Conservation (phyloP, 1,140 invertebrate species). For the Drosophila takahashii region DNA sequence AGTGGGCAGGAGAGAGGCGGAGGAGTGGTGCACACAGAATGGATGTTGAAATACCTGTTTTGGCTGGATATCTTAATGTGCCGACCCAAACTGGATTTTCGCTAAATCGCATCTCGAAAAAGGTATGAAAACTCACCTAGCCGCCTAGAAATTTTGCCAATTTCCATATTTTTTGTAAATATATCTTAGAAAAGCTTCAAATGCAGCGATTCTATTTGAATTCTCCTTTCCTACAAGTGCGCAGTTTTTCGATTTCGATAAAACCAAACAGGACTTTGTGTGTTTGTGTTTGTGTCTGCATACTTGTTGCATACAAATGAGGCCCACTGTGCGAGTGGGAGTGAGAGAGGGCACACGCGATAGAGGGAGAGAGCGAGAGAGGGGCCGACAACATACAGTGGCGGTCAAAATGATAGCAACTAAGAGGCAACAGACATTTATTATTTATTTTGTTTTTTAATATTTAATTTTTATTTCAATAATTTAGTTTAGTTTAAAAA, state of each 20-base stretch:
- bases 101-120: constrained; percentile 84
- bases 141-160: not conserved
- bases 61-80: constrained; percentile 84
- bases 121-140: constrained; percentile 58
- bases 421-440: too few relatives aligned
- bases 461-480: too few relatives aligned
- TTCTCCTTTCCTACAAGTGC: constrained; percentile 31
- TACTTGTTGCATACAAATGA: constrained; percentile 80
- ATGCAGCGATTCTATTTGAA: not conserved
- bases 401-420: not conserved
- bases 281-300: constrained; percentile 22
- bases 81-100: constrained; percentile 84
- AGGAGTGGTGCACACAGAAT: constrained; percentile 67
- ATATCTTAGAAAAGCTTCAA: not conserved
- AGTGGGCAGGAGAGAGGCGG: constrained; percentile 39
- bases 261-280: constrained; percentile 56
- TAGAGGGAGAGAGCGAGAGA: not conserved
- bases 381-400: constrained; percentile 11
- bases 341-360: constrained; percentile 9
- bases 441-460: too few relatives aligned
- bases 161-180: not conserved
- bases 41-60: constrained; percentile 84
- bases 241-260: constrained; percentile 29
- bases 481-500: too few relatives aligned
- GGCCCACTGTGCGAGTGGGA: constrained; percentile 22